phyloP scores from a whole-genome alignment of 2,797 vertebrate species.

The Gila robusta region DNA sequence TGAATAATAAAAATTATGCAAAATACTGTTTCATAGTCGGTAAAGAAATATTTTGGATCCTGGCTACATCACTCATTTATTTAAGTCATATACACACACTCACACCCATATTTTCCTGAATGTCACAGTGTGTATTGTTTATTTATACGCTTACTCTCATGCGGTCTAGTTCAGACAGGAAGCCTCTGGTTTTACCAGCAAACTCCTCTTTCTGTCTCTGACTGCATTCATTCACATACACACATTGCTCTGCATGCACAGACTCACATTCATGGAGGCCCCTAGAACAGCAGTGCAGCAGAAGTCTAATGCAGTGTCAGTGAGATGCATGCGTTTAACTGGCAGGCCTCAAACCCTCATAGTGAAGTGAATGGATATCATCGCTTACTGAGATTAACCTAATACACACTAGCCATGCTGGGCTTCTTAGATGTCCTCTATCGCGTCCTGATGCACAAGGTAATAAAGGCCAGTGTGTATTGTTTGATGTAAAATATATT shows the following conservation, averaged over 20 bases:
- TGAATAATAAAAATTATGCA: not conserved
- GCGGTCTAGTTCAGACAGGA: slow-evolving; percentile 62
- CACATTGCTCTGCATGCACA: slow-evolving; percentile 12
- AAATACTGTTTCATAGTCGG: not conserved
- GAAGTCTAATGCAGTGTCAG: slow-evolving; percentile 72
- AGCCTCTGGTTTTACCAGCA: slow-evolving; percentile 79
- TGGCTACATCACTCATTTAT: not conserved
- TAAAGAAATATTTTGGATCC: not conserved
- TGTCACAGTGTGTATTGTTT: slow-evolving; percentile 26
- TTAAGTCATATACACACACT: not conserved
- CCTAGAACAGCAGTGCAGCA: slow-evolving; percentile 71
- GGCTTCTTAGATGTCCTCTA: slow-evolving; percentile 83
- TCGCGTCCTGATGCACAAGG: slow-evolving; percentile 80
- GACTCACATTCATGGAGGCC: slow-evolving; percentile 66
- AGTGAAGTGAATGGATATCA: slow-evolving; percentile 29
- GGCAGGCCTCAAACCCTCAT: slow-evolving; percentile 46
- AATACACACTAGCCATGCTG: slow-evolving; percentile 70
- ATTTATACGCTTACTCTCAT: slow-evolving; percentile 48
- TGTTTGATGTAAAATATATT: not conserved
- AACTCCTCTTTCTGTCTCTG: slow-evolving; percentile 73
- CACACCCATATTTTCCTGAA: not conserved
- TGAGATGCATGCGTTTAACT: slow-evolving; percentile 74
- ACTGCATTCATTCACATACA: slow-evolving; percentile 14
- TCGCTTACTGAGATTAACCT: slow-evolving; percentile 43
- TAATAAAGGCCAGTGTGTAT: slow-evolving; percentile 56